These are phyloP conservation scores for Ophion ellenae DNA, from an alignment of 2,888 invertebrate genomes.

Conservation along the genomic window DNA sequence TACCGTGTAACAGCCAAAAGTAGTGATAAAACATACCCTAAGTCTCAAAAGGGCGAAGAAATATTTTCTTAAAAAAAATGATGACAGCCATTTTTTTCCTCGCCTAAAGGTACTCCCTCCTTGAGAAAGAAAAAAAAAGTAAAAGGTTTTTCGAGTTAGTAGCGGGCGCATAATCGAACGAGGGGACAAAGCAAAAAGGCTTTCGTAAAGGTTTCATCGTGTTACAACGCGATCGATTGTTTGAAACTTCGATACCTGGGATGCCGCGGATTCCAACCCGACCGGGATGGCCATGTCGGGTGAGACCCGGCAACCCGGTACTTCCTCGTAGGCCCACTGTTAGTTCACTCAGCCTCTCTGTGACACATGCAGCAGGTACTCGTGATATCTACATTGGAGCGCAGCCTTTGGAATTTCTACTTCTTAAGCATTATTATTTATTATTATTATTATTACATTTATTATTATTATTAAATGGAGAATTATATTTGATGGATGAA, in stretches of 20 bases:
- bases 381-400: constrained; percentile 70
- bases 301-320: constrained; percentile 87
- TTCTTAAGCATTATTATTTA: constrained; percentile 27
- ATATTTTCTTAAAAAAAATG: no score
- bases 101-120: no score
- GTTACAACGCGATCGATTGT: constrained; percentile 22
- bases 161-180: background rate
- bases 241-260: constrained; percentile 83
- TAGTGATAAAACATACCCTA: no score
- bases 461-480: background rate
- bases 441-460: constrained; percentile 25
- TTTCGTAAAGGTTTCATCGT: background rate
- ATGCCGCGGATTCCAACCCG: constrained; percentile 86
- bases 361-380: constrained; percentile 78
- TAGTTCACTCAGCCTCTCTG: constrained; percentile 87
- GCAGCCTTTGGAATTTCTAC: constrained; percentile 56
- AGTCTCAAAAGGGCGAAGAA: no score
- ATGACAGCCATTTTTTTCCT: no score
- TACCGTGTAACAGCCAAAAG: no score
- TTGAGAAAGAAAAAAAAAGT: background rate
- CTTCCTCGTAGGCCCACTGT: constrained; percentile 87
- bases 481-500: background rate
- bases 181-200: background rate
- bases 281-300: constrained; percentile 85
- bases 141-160: constrained; percentile 1